Evolutionary conservation across 2,113 vertebrate genomes (phyloP).

Genomic region (Lophius piscatorius): DNA sequence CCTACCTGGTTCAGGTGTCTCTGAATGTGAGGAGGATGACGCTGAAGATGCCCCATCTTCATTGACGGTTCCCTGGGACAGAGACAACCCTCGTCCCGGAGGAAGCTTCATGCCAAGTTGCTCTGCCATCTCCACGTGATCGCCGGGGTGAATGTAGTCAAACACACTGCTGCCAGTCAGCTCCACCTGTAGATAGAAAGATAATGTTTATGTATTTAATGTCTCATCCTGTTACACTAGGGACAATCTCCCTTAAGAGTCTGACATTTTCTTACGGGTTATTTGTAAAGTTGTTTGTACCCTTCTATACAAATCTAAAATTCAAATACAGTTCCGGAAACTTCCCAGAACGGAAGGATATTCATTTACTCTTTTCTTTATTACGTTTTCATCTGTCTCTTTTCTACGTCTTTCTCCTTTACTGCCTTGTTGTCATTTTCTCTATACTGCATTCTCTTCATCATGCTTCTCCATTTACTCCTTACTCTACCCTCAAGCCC

Average conservation of each 20-base stretch:
- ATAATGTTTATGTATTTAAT: no score
- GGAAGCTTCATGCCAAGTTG: conserved; percentile 99
- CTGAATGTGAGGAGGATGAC: conserved; percentile 95
- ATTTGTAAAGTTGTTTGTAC: no score
- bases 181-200: conserved; percentile 87
- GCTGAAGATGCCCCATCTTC: conserved; percentile 96
- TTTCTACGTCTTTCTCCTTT: neutral
- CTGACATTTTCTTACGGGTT: no score
- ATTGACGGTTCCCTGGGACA: conserved; percentile 88
- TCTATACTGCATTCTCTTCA: neutral
- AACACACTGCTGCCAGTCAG: conserved; percentile 98
- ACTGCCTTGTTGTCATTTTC: neutral
- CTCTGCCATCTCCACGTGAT: conserved; percentile 98
- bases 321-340: no score
- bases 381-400: neutral
- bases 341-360: no score
- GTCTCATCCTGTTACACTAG: no score
- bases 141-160: conserved; percentile 97
- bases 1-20: conserved; percentile 98
- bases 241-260: no score
- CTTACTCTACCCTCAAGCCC: no score
- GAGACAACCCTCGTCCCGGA: conserved; percentile 89
- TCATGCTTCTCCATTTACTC: neutral
- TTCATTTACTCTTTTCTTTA: no score
- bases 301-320: no score